These are phyloP conservation scores for Leptogaster cylindrica DNA, from an alignment of 2,888 invertebrate genomes.

Conservation along the genomic window DNA sequence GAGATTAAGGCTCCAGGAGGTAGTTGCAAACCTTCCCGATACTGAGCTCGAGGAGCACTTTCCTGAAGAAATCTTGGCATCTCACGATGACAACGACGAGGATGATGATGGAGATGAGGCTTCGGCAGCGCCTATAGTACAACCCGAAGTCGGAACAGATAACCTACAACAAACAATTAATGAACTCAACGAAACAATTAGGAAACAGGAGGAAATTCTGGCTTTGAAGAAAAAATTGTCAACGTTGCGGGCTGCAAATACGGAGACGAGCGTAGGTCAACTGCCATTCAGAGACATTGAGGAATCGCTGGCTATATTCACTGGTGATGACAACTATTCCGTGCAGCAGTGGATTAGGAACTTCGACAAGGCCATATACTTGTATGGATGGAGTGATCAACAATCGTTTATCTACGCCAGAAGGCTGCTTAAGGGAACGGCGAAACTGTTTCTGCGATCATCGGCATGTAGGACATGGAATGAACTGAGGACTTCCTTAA, in stretches of 20 bases:
- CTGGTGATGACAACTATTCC: neutral
- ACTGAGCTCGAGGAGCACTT: slow-evolving; percentile 1
- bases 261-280: neutral
- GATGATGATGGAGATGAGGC: no score
- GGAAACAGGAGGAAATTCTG: neutral
- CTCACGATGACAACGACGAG: neutral
- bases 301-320: slow-evolving; percentile 1
- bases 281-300: slow-evolving; percentile 2
- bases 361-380: neutral
- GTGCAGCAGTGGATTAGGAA: slow-evolving; percentile 4
- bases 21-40: neutral
- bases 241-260: neutral
- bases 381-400: slow-evolving; percentile 31
- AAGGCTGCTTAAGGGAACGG: slow-evolving; percentile 35
- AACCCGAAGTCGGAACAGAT: neutral
- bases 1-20: neutral
- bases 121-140: neutral
- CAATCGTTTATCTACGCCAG: slow-evolving; percentile 40
- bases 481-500: slow-evolving; percentile 35
- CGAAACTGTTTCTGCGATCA: slow-evolving; percentile 39
- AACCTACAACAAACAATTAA: neutral
- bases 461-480: slow-evolving; percentile 24
- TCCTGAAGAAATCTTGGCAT: neutral
- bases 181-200: neutral
- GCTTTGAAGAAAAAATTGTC: neutral